These are phyloP conservation scores for Bubalus kerabau DNA, from an alignment of 2,113 vertebrate species.

Conservation along the genomic window DNA sequence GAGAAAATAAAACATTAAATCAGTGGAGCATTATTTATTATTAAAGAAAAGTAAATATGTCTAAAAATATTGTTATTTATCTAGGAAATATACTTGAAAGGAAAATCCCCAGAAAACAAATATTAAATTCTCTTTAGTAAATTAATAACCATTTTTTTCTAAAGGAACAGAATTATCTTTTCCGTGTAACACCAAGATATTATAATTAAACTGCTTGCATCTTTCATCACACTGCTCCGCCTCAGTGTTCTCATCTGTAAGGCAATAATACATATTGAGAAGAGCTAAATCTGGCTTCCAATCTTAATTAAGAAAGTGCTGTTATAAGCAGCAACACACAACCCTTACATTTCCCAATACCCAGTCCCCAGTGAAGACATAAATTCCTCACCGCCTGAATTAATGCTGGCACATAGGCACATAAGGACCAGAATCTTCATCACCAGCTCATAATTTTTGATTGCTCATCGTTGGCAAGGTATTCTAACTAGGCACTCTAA, in stretches of 20 bases:
- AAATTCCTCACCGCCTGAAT: slow-evolving; percentile 41
- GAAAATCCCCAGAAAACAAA: not conserved
- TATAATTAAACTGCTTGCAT: not conserved
- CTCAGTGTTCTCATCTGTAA: not conserved
- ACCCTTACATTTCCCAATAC: not conserved
- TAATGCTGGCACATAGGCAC: not conserved
- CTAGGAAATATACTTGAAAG: not conserved
- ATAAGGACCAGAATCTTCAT: slow-evolving; percentile 45
- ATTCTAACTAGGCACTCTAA: not conserved
- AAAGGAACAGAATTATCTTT: not conserved
- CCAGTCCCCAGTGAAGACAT: slow-evolving; percentile 16
- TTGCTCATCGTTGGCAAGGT: not conserved
- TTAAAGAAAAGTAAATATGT: not conserved
- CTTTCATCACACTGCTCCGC: not conserved
- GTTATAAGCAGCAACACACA: not conserved
- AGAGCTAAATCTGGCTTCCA: slow-evolving; percentile 45
- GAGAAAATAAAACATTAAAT: not conserved
- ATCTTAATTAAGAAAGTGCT: slow-evolving; percentile 55
- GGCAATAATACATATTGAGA: not conserved
- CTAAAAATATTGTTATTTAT: not conserved
- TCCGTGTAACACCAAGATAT: not conserved
- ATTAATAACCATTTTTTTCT: not conserved
- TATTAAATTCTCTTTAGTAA: not conserved
- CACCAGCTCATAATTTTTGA: slow-evolving; percentile 32
- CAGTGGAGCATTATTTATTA: not conserved